Conservation (phyloP, 2,113 vertebrate species). For the Stictonetta naevosa region DNA sequence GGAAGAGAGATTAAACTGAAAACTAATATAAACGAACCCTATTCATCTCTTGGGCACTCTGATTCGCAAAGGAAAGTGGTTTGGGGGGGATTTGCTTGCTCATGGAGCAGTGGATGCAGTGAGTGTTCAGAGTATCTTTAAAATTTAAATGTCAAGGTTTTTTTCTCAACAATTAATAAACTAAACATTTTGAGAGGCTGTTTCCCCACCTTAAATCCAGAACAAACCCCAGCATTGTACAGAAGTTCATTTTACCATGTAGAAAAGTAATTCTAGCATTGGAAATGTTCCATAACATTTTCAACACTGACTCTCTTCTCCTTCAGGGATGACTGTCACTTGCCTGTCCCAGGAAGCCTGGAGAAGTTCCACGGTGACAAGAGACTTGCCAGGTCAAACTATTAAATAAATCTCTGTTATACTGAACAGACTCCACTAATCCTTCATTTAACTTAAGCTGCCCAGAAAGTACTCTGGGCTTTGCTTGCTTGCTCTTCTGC, state of each 20-base stretch:
- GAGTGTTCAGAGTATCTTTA: constrained; percentile 51
- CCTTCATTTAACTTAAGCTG: constrained; percentile 21
- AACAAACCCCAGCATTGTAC: neutral
- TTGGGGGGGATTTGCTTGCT: constrained; percentile 41
- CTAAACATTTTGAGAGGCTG: constrained; percentile 21
- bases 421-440: constrained; percentile 13
- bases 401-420: constrained; percentile 34
- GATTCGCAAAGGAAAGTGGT: constrained; percentile 46
- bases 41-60: constrained; percentile 70
- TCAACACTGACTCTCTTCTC: neutral
- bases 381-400: constrained; percentile 17
- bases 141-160: constrained; percentile 64
- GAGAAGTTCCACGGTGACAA: constrained; percentile 33
- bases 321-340: constrained; percentile 16
- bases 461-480: neutral
- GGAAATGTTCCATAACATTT: neutral
- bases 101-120: constrained; percentile 6
- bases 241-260: neutral
- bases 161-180: constrained; percentile 49
- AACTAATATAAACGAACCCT: constrained; percentile 76
- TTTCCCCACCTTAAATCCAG: neutral
- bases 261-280: neutral
- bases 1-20: constrained; percentile 79
- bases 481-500: neutral
- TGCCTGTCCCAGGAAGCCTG: constrained; percentile 27